phyloP scores from a whole-genome alignment of 2,113 vertebrate species.

The Nothobranchius furzeri region DNA sequence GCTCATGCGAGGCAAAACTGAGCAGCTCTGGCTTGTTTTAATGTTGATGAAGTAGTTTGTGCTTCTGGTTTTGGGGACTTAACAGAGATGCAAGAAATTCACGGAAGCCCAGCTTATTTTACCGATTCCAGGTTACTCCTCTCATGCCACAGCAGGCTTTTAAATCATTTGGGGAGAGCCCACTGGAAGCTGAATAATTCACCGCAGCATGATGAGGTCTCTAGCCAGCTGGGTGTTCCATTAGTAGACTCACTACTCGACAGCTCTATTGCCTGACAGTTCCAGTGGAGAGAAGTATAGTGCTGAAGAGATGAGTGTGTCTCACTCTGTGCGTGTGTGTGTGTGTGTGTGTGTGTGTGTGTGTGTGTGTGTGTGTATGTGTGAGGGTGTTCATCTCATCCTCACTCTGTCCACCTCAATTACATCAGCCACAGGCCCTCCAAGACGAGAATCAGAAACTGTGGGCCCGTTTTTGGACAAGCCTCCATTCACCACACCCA shows the following conservation, averaged over 20 bases:
- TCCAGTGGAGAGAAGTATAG: slow-evolving; percentile 29
- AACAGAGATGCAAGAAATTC: slow-evolving; percentile 27
- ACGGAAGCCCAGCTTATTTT: slow-evolving; percentile 42
- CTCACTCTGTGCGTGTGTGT: slow-evolving; percentile 15
- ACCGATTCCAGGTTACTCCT: slow-evolving; percentile 30
- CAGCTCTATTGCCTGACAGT: slow-evolving; percentile 59
- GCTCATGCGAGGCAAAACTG: too few species aligned
- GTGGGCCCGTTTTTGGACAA: slow-evolving; percentile 44
- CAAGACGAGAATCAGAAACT: slow-evolving; percentile 40
- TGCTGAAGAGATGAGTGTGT: slow-evolving; percentile 36
- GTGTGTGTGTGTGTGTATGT: too few species aligned
- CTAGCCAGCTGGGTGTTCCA: slow-evolving; percentile 74
- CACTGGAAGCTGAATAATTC: slow-evolving; percentile 80
- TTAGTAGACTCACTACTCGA: slow-evolving; percentile 63
- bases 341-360: background rate
- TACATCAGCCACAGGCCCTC: slow-evolving; percentile 65
- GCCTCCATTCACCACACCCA: slow-evolving; percentile 32
- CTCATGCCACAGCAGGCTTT: slow-evolving; percentile 50
- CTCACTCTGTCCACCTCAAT: slow-evolving; percentile 71
- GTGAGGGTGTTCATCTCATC: slow-evolving; percentile 42
- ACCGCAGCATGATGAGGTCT: slow-evolving; percentile 73
- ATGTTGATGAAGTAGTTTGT: slow-evolving; percentile 21
- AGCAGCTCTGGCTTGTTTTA: too few species aligned
- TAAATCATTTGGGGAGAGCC: slow-evolving; percentile 79
- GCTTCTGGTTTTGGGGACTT: slow-evolving; percentile 20